phyloP scores from a whole-genome alignment of 2,113 vertebrate species.

The Malurus cyaneus region DNA sequence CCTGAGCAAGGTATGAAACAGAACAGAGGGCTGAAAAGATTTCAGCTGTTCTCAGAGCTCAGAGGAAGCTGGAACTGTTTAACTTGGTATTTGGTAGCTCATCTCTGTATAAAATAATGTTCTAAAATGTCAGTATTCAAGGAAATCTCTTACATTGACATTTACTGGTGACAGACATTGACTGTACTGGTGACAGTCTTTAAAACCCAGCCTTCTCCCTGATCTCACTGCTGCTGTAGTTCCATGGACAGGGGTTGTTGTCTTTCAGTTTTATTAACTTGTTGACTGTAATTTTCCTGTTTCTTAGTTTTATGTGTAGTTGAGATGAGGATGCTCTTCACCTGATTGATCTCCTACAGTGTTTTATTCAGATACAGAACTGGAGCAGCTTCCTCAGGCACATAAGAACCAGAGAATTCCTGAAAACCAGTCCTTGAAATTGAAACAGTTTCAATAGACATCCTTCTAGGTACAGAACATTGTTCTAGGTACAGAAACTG shows the following conservation, averaged over 20 bases:
- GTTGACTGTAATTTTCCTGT: not conserved
- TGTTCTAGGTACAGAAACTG: not conserved
- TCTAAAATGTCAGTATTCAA: not conserved
- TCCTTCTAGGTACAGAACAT: not conserved
- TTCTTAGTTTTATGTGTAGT: not conserved
- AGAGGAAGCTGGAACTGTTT: not conserved
- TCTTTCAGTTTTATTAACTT: not conserved
- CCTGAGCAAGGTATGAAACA: not conserved
- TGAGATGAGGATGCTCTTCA: not conserved
- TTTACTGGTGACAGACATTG: not conserved
- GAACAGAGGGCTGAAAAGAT: not conserved
- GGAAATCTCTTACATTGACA: not conserved
- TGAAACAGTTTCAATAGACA: not conserved
- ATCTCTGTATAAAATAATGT: not conserved
- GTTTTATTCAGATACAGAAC: not conserved
- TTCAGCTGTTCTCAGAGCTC: not conserved
- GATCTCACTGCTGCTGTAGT: not conserved
- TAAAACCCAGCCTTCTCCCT: not conserved
- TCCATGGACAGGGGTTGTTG: not conserved
- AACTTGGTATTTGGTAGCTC: not conserved
- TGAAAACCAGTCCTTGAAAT: not conserved
- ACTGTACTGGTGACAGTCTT: not conserved
- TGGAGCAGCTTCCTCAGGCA: not conserved
- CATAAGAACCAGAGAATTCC: not conserved
- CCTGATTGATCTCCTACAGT: not conserved